Base-by-base conservation (phyloP, 2,797 vertebrate species). In the Megaceryle alcyon region DNA sequence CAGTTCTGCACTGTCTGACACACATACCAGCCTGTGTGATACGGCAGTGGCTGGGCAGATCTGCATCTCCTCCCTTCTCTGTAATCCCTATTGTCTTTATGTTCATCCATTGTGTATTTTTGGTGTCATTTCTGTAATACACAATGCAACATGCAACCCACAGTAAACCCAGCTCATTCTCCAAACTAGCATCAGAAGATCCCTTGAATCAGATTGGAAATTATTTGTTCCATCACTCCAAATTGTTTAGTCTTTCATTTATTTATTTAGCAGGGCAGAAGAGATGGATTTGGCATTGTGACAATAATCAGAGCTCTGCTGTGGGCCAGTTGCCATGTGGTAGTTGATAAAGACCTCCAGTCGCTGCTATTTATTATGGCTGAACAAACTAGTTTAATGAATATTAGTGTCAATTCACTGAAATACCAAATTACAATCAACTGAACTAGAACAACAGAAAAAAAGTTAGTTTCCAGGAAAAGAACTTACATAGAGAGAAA, bases 351-450 rank as follows among this genome's bases (percentile, higher is more conserved):
- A 57, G n/a, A 54, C 37, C 25, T 80, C 1, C 4, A 71, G 14
- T 37, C 19, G 1, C 13, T 81, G 25, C 12, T 90, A 31, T 94
- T 88, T 65, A 26, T 88, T 78, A 87, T 12, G 35, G 21, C 7
- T 56, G 59, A 95, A 88, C 53, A 96, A 94, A 83, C 3, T 29
- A 59, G 5, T 78, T 86, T 92, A 95, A 96, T 92, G 53, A 88
- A 59, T 75, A 90, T 76, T 63, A 88, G n/a, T 73, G 29, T 49
- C 56, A 90, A 82, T 95, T 94, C 43, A 79, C n/a, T 82, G 48
- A 96, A 96, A 95, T 39, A 81, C 3, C 33, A 90, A 91, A 94
- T 86, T 92, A 71, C 64, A 86, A 84, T 82, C 53, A 95, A 35
- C 48, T 87, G 39, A 93, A 95, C 57, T 92, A 94, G 69, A 82